A percentile compares a stretch with the other conserved stretches of the same genome.
phyloP scores from a whole-genome alignment of 2,113 vertebrate genomes.

The Bucco capensis region DNA sequence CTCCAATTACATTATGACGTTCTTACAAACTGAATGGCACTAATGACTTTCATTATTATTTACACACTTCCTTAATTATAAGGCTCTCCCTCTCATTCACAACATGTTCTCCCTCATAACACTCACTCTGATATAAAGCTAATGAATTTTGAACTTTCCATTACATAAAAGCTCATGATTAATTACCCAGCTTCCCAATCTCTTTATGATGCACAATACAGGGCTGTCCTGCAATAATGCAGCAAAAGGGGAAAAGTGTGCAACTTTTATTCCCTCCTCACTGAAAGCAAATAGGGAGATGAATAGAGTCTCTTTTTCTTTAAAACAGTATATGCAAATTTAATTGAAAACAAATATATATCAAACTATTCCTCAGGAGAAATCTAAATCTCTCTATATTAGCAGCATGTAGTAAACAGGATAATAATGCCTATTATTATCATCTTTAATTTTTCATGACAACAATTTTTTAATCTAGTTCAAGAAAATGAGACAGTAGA shows the following conservation, averaged over 20 bases:
- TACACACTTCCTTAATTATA: conserved; percentile 80
- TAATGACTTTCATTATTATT: conserved; percentile 83
- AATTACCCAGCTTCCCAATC: conserved; percentile 66
- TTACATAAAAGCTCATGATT: conserved; percentile 73
- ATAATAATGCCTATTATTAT: conserved; percentile 57
- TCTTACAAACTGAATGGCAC: conserved; percentile 74
- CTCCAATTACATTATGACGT: conserved; percentile 79
- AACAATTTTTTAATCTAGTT: not conserved
- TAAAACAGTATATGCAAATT: conserved; percentile 57
- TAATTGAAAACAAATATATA: conserved; percentile 66
- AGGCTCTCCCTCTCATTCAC: conserved; percentile 71
- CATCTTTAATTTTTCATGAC: conserved; percentile 52
- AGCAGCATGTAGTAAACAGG: conserved; percentile 44
- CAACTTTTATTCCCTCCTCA: conserved; percentile 37
- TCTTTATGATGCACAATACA: conserved; percentile 37
- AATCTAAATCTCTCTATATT: conserved; percentile 45
- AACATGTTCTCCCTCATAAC: conserved; percentile 61
- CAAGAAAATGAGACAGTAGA: conserved; percentile 3
- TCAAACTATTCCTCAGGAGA: conserved; percentile 45
- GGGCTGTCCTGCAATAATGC: conserved; percentile 18
- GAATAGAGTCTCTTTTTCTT: conserved; percentile 40
- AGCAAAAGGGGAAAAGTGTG: not conserved
- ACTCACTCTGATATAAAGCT: conserved; percentile 66
- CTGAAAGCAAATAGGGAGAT: conserved; percentile 45
- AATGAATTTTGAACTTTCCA: conserved; percentile 74